Conservation (phyloP, 1,140 invertebrate species). For the Grapholita molesta region DNA sequence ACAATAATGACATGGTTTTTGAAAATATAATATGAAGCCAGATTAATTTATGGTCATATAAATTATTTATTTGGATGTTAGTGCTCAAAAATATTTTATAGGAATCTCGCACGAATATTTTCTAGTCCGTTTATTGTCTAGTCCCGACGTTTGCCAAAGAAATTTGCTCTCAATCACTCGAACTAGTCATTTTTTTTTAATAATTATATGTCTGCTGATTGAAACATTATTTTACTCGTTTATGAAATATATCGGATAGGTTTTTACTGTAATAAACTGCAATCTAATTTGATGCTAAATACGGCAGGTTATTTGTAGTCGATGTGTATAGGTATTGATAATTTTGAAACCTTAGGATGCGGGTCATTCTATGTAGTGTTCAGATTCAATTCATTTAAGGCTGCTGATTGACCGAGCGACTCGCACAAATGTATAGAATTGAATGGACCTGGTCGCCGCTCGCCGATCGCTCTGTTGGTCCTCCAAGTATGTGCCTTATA, state of each 20-base stretch:
- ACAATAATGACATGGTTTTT: neutral
- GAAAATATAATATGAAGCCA: neutral
- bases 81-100: conserved; percentile 1
- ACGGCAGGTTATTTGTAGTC: too few species aligned
- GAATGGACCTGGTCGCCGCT: too few species aligned
- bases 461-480: too few species aligned
- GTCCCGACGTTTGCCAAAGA: conserved; percentile 61
- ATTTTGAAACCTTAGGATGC: too few species aligned
- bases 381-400: too few species aligned
- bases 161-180: conserved; percentile 43
- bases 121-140: conserved; percentile 44
- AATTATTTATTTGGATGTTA: conserved; percentile 4
- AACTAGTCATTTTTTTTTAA: conserved; percentile 54
- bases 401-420: too few species aligned
- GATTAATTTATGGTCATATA: neutral
- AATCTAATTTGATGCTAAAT: too few species aligned
- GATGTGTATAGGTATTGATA: too few species aligned
- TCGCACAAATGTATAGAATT: too few species aligned
- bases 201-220: conserved; percentile 19
- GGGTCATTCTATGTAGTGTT: too few species aligned
- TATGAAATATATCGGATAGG: neutral
- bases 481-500: too few species aligned
- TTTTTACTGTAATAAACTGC: neutral
- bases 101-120: conserved; percentile 14
- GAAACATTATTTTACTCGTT: conserved; percentile 22